A percentile compares a stretch with the other conserved stretches of the same genome.
Evolutionary conservation across 2,797 vertebrate genomes (phyloP).

Genomic region (Champsocephalus gunnari): DNA sequence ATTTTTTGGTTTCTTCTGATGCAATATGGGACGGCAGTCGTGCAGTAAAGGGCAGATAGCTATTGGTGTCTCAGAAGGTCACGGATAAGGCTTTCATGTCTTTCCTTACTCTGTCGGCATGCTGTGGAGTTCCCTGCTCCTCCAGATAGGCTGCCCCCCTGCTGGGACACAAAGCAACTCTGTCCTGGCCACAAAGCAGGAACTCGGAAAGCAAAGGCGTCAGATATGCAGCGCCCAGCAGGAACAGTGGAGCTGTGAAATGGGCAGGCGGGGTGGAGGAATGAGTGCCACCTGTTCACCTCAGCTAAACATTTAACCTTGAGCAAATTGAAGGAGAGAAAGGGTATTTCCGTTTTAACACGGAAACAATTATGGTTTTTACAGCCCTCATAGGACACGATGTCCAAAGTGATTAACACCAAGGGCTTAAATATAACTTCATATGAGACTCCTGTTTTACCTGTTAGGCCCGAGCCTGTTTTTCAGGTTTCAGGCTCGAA

Average conservation of each 20-base stretch:
- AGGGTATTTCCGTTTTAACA: conserved; percentile 38
- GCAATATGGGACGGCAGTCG: conserved; percentile 43
- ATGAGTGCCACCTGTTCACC: conserved; percentile 79
- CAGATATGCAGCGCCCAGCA: conserved; percentile 62
- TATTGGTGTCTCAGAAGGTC: conserved; percentile 74
- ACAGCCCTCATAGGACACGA: conserved; percentile 9
- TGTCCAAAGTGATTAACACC: conserved; percentile 27
- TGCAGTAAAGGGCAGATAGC: conserved; percentile 65
- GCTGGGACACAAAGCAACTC: conserved; percentile 63
- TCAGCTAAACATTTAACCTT: conserved; percentile 49
- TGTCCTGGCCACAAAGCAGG: conserved; percentile 58
- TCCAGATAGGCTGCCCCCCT: conserved; percentile 48
- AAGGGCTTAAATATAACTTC: conserved; percentile 5
- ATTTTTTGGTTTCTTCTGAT: not conserved
- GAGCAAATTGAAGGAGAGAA: conserved; percentile 28
- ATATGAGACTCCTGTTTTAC: conserved; percentile 6
- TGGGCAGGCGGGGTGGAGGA: conserved; percentile 19
- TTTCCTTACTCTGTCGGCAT: conserved; percentile 58
- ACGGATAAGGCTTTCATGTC: conserved; percentile 62
- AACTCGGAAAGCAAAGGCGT: conserved; percentile 59
- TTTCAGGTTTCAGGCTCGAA: too few species aligned
- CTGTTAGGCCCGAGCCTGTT: too few species aligned
- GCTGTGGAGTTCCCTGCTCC: conserved; percentile 38
- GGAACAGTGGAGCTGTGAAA: conserved; percentile 49
- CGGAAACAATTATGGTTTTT: conserved; percentile 31